Base-by-base conservation (phyloP, 2,888 invertebrate genomes). In the Drosophila barbarae region DNA sequence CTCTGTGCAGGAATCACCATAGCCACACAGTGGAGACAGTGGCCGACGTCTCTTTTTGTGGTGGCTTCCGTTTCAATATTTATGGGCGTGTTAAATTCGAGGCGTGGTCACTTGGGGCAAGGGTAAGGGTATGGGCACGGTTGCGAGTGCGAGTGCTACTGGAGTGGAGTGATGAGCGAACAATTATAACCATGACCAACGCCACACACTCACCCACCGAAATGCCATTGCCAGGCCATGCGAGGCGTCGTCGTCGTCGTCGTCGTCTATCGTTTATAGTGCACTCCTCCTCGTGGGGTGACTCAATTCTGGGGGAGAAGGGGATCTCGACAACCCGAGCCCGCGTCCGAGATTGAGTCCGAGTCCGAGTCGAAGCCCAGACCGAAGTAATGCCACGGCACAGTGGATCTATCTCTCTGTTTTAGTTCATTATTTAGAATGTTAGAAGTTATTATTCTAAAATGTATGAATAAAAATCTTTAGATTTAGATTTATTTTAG, bases 161-260 rank as follows among this genome's bases (percentile, higher is more conserved):
- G 15, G 26, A 12, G 42, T 26, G 53, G 64, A 52, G 51, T 76
- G 83, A 77, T 83, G 74, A 71, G 81, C 66, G 47, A 63, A 79
- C 77, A 74, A 60, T 59, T 63, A 66, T 49, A 77, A 64, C 67
- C 76, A 77, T 84, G 84, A 72, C 66, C 82, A 70, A 66, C 57
- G 50, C 47, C 75, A 68, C 67, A 69, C 57, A 69, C 54, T 59
- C 63, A 57, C 42, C 55, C 53, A 56, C 26, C 35, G 30, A 42
- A 35, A 34, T 28, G 60, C 32, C 46, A 51, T 18, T 51, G 49
- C 49, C 49, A 49, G 49, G 34, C 49, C 49, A 56, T 53, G 52
- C 51, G 53, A 53, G 46, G 30, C 21, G 38, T 41, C 64, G 51
- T 58, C 60, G 61, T 30, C 55, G 18, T 18, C 18, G 55, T 58